Conservation (phyloP, 2,888 invertebrate genomes). For the Lomographa bimaculata region DNA sequence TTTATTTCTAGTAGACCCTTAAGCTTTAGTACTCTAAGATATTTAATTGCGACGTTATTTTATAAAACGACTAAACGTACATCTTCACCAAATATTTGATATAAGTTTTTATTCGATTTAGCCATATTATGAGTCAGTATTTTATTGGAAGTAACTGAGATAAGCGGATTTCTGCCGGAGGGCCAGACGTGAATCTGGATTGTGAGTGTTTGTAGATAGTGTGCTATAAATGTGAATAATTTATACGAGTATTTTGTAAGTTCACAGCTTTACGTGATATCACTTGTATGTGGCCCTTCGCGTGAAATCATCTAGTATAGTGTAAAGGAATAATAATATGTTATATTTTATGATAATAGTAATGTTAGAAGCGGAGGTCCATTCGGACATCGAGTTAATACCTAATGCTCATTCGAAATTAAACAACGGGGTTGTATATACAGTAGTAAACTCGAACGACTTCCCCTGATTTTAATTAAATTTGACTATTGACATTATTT, state of each 20-base stretch:
- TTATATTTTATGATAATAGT: conserved; percentile 78
- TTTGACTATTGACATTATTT: conserved; percentile 60
- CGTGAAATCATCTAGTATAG: conserved; percentile 54
- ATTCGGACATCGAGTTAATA: conserved; percentile 64
- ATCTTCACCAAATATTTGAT: conserved; percentile 82
- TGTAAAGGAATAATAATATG: conserved; percentile 59
- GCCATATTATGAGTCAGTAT: conserved; percentile 83
- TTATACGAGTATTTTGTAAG: conserved; percentile 83
- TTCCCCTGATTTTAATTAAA: conserved; percentile 68
- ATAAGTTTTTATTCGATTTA: conserved; percentile 79
- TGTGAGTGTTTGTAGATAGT: conserved; percentile 81
- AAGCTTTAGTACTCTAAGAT: conserved; percentile 72
- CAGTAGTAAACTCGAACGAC: conserved; percentile 55
- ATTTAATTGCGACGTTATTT: conserved; percentile 71
- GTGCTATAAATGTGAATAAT: conserved; percentile 83
- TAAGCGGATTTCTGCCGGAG: conserved; percentile 71
- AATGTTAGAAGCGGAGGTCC: conserved; percentile 59
- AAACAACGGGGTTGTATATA: conserved; percentile 74
- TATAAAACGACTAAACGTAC: conserved; percentile 61
- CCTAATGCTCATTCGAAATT: conserved; percentile 73
- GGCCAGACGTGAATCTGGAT: conserved; percentile 68
- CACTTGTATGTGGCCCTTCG: conserved; percentile 73
- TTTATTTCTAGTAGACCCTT: conserved; percentile 71
- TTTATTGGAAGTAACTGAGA: conserved; percentile 71
- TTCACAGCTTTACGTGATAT: conserved; percentile 81